Percentiles rank a stretch among this genome's conserved stretches.
These are phyloP conservation scores for Pseudonaja textilis DNA, from an alignment of 2,113 vertebrate genomes.

Conservation along the genomic window DNA sequence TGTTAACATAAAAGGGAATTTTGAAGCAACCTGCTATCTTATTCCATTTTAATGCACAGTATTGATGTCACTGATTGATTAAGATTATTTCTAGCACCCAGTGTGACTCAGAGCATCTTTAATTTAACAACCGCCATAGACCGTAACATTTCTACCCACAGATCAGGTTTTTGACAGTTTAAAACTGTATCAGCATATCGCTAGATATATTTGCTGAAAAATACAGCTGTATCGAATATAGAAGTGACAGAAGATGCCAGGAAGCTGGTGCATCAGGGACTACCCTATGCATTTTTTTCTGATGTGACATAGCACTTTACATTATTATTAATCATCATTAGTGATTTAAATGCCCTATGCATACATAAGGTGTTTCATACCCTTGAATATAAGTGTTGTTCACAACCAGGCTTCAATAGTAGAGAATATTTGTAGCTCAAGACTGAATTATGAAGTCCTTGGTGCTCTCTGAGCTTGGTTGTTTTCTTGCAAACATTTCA, in stretches of 20 bases:
- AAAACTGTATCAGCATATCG: neutral
- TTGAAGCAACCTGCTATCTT: neutral
- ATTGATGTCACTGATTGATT: neutral
- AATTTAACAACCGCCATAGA: neutral
- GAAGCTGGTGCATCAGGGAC: neutral
- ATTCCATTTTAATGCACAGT: neutral
- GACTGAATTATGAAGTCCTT: neutral
- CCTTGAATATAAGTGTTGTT: neutral
- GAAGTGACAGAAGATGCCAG: neutral
- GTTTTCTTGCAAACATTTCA: neutral
- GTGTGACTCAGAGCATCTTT: neutral
- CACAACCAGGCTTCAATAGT: neutral
- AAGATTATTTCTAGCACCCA: neutral
- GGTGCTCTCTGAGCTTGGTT: neutral
- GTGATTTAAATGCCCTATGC: neutral
- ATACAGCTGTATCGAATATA: neutral
- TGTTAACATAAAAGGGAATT: constrained; percentile 13
- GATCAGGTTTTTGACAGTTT: neutral
- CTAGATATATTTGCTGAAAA: neutral
- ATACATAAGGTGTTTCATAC: neutral
- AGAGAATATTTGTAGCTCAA: neutral
- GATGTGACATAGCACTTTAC: neutral
- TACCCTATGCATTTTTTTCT: neutral
- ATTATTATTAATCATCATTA: neutral
- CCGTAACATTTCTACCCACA: neutral